phyloP scores from a whole-genome alignment of 2,888 invertebrate species.

The Cabera pusaria region DNA sequence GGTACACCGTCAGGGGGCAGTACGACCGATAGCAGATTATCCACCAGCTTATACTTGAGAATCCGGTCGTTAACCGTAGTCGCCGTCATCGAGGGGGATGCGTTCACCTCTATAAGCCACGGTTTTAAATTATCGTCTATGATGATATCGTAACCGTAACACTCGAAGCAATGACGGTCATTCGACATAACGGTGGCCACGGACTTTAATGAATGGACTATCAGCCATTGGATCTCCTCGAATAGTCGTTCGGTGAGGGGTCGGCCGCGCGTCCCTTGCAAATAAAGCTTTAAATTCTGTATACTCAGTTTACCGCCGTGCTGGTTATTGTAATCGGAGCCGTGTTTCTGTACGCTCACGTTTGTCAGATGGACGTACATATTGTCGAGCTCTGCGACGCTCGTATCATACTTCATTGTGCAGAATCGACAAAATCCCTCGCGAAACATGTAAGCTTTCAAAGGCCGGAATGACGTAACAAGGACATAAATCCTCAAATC shows the following conservation, averaged over 20 bases:
- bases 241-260: slow-evolving; percentile 94
- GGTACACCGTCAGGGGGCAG: slow-evolving; percentile 93
- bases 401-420: slow-evolving; percentile 95
- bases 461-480: slow-evolving; percentile 95
- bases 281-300: slow-evolving; percentile 92
- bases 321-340: slow-evolving; percentile 93
- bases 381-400: slow-evolving; percentile 92
- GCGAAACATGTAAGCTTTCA: slow-evolving; percentile 95
- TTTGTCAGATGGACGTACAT: slow-evolving; percentile 98
- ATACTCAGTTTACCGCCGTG: slow-evolving; percentile 98
- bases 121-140: slow-evolving; percentile 96
- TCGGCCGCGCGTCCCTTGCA: slow-evolving; percentile 95
- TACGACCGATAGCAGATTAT: slow-evolving; percentile 94
- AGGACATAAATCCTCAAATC: slow-evolving; percentile 95
- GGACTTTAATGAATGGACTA: slow-evolving; percentile 95
- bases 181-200: slow-evolving; percentile 95
- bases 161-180: slow-evolving; percentile 95
- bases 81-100: slow-evolving; percentile 95
- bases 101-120: slow-evolving; percentile 96
- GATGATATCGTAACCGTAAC: slow-evolving; percentile 97
- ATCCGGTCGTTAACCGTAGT: slow-evolving; percentile 96
- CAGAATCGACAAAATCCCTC: slow-evolving; percentile 97
- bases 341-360: slow-evolving; percentile 97
- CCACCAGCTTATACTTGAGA: slow-evolving; percentile 95
- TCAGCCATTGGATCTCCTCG: slow-evolving; percentile 93